Evolutionary conservation across 1,140 invertebrate genomes (phyloP).

Genomic region (Saxidomus purpurata): DNA sequence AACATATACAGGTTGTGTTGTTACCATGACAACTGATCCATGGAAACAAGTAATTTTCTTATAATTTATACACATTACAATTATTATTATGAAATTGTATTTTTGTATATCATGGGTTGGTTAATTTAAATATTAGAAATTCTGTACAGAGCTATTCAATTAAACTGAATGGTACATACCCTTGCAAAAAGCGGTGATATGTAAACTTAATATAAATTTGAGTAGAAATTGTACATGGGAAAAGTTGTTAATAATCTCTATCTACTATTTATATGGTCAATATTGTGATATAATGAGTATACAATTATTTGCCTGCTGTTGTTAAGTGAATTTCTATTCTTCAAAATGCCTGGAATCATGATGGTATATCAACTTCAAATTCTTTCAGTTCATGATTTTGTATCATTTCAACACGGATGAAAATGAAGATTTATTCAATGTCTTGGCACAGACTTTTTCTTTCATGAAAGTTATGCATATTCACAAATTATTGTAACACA

Average conservation of each 20-base stretch:
- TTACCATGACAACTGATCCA: neutral
- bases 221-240: constrained; percentile 25
- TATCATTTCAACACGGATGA: too few species aligned
- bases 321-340: neutral
- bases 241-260: constrained; percentile 37
- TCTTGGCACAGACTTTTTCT: too few species aligned
- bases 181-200: constrained; percentile 17
- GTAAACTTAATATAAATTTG: neutral
- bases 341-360: too few species aligned
- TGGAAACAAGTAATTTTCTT: neutral
- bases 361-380: too few species aligned
- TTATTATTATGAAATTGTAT: constrained; percentile 10
- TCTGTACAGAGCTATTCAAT: constrained; percentile 13
- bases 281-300: neutral
- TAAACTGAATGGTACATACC: neutral
- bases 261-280: constrained; percentile 25
- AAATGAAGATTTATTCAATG: too few species aligned
- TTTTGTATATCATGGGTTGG: constrained; percentile 28
- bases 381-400: too few species aligned
- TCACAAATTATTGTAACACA: neutral
- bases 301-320: neutral
- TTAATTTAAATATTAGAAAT: neutral
- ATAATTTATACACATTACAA: constrained; percentile 3
- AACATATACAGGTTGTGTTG: neutral
- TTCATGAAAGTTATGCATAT: neutral